phyloP scores from a whole-genome alignment of 2,888 invertebrate species.

The Conistra vaccinii region DNA sequence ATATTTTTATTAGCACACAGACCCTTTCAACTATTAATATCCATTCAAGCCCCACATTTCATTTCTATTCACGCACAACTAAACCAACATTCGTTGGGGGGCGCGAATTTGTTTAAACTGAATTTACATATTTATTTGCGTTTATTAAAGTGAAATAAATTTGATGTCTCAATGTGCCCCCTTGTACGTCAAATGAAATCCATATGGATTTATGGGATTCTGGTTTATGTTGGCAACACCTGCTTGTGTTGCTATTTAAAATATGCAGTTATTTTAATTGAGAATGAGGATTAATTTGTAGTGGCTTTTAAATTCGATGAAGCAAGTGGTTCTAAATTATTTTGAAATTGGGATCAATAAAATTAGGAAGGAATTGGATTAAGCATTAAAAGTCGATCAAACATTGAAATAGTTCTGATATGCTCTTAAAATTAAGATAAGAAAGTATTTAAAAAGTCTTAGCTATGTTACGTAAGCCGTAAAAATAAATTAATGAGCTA shows the following conservation, averaged over 20 bases:
- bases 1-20: constrained; percentile 62
- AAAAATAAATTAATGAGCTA: constrained; percentile 5
- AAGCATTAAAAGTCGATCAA: not conserved
- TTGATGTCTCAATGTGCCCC: constrained; percentile 77
- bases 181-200: constrained; percentile 38
- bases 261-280: constrained; percentile 46
- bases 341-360: not conserved
- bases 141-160: constrained; percentile 85
- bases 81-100: constrained; percentile 56
- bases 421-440: constrained; percentile 14
- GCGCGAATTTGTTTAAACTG: constrained; percentile 63
- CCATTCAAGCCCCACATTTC: constrained; percentile 59
- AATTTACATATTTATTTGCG: constrained; percentile 85
- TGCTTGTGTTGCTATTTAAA: constrained; percentile 49
- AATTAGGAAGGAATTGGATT: constrained; percentile 15
- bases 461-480: not conserved
- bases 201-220: constrained; percentile 58
- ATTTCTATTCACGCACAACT: constrained; percentile 69
- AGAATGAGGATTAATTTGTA: constrained; percentile 15
- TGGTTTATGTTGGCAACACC: constrained; percentile 64
- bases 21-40: constrained; percentile 52
- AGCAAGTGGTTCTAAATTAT: not conserved
- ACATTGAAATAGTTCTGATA: constrained; percentile 2
- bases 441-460: not conserved
- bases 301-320: not conserved